Conservation (phyloP, 1,140 invertebrate species). For the Paralvinella palmiformis region DNA sequence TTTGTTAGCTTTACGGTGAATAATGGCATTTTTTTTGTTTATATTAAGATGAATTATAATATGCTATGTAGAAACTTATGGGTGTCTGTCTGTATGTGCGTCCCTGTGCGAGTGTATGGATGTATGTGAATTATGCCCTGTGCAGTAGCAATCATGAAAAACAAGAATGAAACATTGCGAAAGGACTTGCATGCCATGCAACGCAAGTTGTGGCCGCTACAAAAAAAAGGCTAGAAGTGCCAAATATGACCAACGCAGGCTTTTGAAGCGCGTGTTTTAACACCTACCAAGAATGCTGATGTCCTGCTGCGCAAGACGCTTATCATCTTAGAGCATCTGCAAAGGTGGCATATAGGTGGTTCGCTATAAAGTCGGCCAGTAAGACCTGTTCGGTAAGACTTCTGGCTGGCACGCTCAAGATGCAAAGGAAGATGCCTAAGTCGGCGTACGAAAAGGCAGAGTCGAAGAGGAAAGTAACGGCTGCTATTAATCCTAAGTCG, state of each 20-base stretch:
- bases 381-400: background rate
- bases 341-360: background rate
- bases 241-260: background rate
- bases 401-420: constrained; percentile 2
- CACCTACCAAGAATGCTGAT: too few relatives aligned
- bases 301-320: background rate
- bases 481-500: background rate
- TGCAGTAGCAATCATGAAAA: background rate
- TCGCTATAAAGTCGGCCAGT: background rate
- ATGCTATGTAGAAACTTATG: background rate
- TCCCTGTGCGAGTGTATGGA: background rate
- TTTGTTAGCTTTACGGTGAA: background rate
- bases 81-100: background rate
- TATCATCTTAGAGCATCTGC: constrained; percentile 1
- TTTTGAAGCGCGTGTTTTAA: too few relatives aligned
- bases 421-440: background rate
- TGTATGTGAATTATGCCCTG: background rate
- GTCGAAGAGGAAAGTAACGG: background rate
- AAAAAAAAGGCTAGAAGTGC: background rate
- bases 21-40: background rate
- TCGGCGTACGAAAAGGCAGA: background rate
- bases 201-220: background rate
- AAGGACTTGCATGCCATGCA: constrained; percentile 1
- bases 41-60: background rate
- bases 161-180: background rate